Conservation (phyloP, 2,113 vertebrate genomes). For the Daubentonia madagascariensis region DNA sequence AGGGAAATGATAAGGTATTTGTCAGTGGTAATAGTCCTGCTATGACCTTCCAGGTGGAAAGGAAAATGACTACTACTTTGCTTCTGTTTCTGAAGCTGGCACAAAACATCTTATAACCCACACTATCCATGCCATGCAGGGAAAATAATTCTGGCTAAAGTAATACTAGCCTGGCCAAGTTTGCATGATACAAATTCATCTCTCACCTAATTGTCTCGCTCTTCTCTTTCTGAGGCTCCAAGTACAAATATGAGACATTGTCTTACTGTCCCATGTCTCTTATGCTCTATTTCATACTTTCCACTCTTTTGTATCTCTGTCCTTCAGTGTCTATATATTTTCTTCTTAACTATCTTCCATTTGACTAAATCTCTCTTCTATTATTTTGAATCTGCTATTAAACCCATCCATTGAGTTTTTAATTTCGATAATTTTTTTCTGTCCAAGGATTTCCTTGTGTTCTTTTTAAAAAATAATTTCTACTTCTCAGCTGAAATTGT, state of each 20-base stretch:
- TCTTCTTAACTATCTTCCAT: neutral
- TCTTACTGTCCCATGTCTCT: neutral
- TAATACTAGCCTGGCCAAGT: neutral
- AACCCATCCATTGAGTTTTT: neutral
- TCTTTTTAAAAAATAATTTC: neutral
- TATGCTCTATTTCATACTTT: neutral
- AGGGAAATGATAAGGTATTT: neutral
- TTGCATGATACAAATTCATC: neutral
- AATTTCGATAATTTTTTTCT: neutral
- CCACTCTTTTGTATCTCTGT: neutral
- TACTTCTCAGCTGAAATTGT: neutral
- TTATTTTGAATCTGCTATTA: neutral
- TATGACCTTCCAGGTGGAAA: neutral
- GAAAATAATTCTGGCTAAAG: neutral
- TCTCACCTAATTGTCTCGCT: neutral
- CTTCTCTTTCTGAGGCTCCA: neutral
- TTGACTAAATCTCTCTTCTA: neutral
- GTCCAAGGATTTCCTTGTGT: neutral
- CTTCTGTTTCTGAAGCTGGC: neutral
- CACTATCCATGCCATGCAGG: neutral
- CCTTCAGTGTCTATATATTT: neutral
- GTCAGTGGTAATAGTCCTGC: neutral
- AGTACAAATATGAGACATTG: neutral
- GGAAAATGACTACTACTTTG: neutral
- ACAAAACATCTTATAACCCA: neutral